Percentiles rank a stretch among this genome's conserved stretches.
These are phyloP conservation scores for Calliphora vicina DNA, from an alignment of 1,140 invertebrate species.

Conservation along the genomic window DNA sequence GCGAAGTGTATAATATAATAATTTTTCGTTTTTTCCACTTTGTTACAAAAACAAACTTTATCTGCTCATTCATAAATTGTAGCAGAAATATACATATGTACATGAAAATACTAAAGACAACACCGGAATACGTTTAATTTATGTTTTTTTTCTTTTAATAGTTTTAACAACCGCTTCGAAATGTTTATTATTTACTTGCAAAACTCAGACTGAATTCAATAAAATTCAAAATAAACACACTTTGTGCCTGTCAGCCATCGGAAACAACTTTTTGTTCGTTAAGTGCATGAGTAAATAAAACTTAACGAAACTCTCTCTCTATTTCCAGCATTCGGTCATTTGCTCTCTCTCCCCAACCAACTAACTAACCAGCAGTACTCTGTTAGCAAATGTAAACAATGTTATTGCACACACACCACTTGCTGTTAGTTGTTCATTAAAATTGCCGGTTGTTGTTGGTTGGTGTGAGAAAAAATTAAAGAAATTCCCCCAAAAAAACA, in stretches of 20 bases:
- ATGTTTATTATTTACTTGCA: slow-evolving; percentile 9
- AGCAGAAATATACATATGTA: not conserved
- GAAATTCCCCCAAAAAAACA: not conserved
- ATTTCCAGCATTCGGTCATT: no score
- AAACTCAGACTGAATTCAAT: not conserved
- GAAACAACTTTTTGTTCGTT: not conserved
- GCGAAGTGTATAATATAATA: no score
- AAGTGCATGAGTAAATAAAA: slow-evolving; percentile 10
- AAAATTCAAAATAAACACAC: not conserved
- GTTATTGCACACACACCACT: not conserved
- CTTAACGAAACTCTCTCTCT: not conserved
- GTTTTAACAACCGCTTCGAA: not conserved
- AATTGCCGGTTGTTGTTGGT: not conserved
- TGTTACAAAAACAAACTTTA: not conserved
- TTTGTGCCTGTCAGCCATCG: not conserved
- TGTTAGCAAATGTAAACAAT: not conserved
- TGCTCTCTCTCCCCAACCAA: not conserved
- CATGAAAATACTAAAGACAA: not conserved
- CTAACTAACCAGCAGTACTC: not conserved
- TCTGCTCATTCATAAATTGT: not conserved
- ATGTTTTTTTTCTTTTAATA: not conserved
- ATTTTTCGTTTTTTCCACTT: no score
- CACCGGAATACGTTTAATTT: not conserved
- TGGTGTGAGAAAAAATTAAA: not conserved
- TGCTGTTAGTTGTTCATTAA: not conserved